Evolutionary conservation across 2,888 invertebrate genomes (phyloP), one percentile per base, ranked within the genome.

Genomic region (Fragum sueziense): DNA sequence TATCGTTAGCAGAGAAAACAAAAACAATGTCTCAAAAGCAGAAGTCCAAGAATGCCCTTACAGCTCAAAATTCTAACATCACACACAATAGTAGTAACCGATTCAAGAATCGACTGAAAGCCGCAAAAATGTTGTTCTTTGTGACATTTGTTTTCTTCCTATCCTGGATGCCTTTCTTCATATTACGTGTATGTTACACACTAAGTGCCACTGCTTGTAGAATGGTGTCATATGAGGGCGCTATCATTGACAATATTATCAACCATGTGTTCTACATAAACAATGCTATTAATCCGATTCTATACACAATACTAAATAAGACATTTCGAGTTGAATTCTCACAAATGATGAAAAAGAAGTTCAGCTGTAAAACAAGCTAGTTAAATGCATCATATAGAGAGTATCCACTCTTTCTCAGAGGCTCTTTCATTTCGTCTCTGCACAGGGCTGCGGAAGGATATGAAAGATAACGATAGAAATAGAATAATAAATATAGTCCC

Each of bases 201-300:
- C 2, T 77, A 0, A 65, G 73, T n/a, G 20, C 70, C 0, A 29
- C 61, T 0, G 73, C 69, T 17, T 78, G 72, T 73, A 25, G 57
- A 3, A 41, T 71, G 34, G 29, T 76, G 4, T 76, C 80, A 20
- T 67, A 69, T 14, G 65, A 57, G 0, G 69, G 62, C n/a, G 37
- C 62, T 14, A 73, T 82, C 2, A 41, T 77, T 1, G 72, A 79
- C 27, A 47, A 71, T 37, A 54, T 86, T 29, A 29, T 85, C 0
- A 82, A 74, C 41, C 85, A 84, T 37, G 74, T 86, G 34, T 85
- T 86, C 72, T 86, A 84, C 52, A 37, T 85, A 0, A 87, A 87
- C 67, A 85, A 86, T 52, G 80, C 84, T 0, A 78, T 76, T 1
- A 86, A 87, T 31, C 87, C 86, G 9, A 70, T 87, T 3, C 85